Percentiles rank a stretch among this genome's conserved stretches.
Evolutionary conservation across 2,113 vertebrate species (phyloP).

Genomic region (Silurus glanis): DNA sequence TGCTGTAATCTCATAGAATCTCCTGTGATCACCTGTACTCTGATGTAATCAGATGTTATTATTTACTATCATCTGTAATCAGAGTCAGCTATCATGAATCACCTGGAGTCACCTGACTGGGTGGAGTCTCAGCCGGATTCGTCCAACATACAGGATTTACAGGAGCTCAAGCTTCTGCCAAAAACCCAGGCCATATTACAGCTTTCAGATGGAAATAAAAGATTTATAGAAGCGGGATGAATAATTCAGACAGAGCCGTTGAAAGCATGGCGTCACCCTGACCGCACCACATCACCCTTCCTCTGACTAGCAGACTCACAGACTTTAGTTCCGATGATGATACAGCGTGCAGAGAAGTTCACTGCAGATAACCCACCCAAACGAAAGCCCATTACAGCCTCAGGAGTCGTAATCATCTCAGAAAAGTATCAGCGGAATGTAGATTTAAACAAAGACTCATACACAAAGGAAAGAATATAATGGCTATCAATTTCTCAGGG

Average conservation of each 20-base stretch:
- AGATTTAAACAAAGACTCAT: not conserved
- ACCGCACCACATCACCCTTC: not conserved
- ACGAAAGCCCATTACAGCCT: not conserved
- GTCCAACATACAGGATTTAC: not conserved
- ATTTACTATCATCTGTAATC: not conserved
- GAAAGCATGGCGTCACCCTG: constrained; percentile 28
- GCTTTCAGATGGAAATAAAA: constrained; percentile 46
- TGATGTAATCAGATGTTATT: not conserved
- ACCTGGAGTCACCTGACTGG: not conserved
- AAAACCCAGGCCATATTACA: constrained; percentile 37
- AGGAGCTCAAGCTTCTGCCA: constrained; percentile 32
- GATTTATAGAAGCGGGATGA: constrained; percentile 49
- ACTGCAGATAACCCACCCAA: not conserved
- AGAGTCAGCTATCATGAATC: not conserved
- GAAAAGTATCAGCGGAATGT: not conserved
- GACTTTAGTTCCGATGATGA: constrained; percentile 10
- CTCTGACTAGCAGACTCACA: not conserved
- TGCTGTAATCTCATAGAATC: not conserved
- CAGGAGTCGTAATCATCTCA: not conserved
- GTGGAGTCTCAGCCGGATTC: constrained; percentile 25
- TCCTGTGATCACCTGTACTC: not conserved
- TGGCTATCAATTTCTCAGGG: not conserved
- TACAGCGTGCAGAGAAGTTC: not conserved
- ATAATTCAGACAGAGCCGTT: constrained; percentile 51
- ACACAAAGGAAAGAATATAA: not conserved